Evolutionary conservation across 2,888 invertebrate genomes (phyloP).

Genomic region (Stenotaenia linearis): DNA sequence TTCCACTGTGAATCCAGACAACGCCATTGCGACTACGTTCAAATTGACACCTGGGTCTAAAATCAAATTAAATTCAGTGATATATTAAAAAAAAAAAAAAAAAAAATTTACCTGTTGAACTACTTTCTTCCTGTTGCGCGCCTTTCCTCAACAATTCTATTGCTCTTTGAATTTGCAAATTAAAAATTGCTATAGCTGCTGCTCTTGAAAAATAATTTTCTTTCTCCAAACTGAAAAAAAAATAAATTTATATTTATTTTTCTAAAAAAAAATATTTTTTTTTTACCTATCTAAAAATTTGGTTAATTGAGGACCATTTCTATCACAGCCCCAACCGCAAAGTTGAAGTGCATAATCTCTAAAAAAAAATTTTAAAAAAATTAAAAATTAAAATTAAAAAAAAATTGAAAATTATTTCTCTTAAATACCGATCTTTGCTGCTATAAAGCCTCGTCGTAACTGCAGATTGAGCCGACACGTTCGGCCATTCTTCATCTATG

Average conservation of each 20-base stretch:
- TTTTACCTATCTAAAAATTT: conserved; percentile 53
- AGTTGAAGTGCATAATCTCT: conserved; percentile 72
- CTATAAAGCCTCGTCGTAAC: not conserved
- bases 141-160: conserved; percentile 78
- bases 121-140: conserved; percentile 43
- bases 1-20: conserved; percentile 73
- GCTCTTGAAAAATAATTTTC: conserved; percentile 71
- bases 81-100: conserved; percentile 12
- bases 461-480: not conserved
- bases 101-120: not conserved
- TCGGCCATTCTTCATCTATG: conserved; percentile 24
- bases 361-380: conserved; percentile 24
- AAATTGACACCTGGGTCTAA: conserved; percentile 42
- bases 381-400: not conserved
- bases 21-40: conserved; percentile 68
- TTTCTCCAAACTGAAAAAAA: conserved; percentile 49
- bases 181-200: conserved; percentile 85
- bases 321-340: conserved; percentile 85
- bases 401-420: not conserved
- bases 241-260: not conserved
- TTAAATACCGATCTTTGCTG: conserved; percentile 31
- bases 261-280: not conserved
- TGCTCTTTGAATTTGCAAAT: conserved; percentile 73
- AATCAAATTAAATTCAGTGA: too few species aligned
- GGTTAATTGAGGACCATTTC: conserved; percentile 54